Evolutionary conservation across 2,113 vertebrate species (phyloP), one percentile per base, ranked within the genome.

Genomic region (Gambusia affinis): DNA sequence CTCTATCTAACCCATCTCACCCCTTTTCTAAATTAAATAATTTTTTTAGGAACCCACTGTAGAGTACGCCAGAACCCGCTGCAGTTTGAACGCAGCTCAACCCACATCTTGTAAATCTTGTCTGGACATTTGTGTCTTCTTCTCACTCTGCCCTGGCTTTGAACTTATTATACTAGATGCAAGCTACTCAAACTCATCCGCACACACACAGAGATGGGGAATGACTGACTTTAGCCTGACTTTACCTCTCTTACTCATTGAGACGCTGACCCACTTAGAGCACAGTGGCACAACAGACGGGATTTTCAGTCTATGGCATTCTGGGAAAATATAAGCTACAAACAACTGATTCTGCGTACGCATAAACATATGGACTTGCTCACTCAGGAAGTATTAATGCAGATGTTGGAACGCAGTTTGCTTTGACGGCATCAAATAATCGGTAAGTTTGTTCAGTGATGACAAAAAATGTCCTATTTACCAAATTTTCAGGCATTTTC

Each of bases 211-310:
- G 39, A 54, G 51, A n/a, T 8, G n/a, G 51, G 24, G 51, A 33
- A 19, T 47, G 78, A 42, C 44, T 80, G 88, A 83, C 73, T 83
- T 88, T 86, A 85, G 80, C 86, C 89, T 80, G 83, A 85, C 76
- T 88, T 87, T 87, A 90, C 86, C 85, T 24, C 87, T 76, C 74
- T 82, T 81, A 87, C 77, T 87, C 84, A 87, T 78, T 85, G 83
- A 85, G 80, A 80, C 75, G 65, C 78, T 93, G 92, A 92, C 91
- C 90, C 88, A 93, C 72, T 91, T 92, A 86, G 73, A 70, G 80
- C 39, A 70, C 83, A 88, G 83, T 60, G 77, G 71, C 19, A 42
- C 78, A 86, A 80, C 89, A 93, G 90, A 91, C 85, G 35, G 83
- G 87, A 72, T 82, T 86, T 84, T 87, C 78, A 90, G 87, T 87